Evolutionary conservation across 2,113 vertebrate species (phyloP).

Genomic region (Pholis gunnellus): DNA sequence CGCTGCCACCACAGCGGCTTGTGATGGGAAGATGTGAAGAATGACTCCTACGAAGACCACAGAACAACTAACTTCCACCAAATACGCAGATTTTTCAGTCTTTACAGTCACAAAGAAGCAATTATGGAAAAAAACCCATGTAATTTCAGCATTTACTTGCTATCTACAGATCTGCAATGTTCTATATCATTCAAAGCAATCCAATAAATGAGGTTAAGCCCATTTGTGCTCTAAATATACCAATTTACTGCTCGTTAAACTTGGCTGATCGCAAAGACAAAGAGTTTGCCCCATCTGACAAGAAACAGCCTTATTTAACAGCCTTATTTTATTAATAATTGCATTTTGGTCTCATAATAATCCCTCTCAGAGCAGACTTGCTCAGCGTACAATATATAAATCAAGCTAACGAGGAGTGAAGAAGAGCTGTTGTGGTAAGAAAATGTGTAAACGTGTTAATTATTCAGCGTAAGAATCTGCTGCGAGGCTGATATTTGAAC

Average conservation of each 20-base stretch:
- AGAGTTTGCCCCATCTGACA: neutral
- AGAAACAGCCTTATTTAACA: conserved; percentile 13
- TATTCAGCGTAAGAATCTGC: no score
- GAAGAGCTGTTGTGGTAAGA: conserved; percentile 24
- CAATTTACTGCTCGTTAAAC: neutral
- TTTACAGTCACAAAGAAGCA: neutral
- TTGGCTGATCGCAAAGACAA: neutral
- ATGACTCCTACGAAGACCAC: conserved; percentile 33
- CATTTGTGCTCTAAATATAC: neutral
- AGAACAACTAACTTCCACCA: conserved; percentile 10
- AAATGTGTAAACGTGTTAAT: neutral
- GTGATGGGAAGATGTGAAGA: conserved; percentile 38
- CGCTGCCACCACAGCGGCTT: conserved; percentile 45
- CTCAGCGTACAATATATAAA: conserved; percentile 15
- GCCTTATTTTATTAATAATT: neutral
- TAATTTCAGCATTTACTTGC: neutral
- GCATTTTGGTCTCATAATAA: neutral
- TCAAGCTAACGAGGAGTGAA: conserved; percentile 6
- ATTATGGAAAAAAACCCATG: neutral
- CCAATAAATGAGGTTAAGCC: neutral
- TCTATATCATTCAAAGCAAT: neutral
- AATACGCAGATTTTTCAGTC: conserved; percentile 22
- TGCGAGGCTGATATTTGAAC: neutral
- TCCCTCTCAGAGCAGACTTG: neutral
- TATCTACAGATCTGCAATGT: neutral